These are phyloP conservation scores for Crenuchus spilurus DNA, from an alignment of 2,797 vertebrate genomes.

Conservation along the genomic window DNA sequence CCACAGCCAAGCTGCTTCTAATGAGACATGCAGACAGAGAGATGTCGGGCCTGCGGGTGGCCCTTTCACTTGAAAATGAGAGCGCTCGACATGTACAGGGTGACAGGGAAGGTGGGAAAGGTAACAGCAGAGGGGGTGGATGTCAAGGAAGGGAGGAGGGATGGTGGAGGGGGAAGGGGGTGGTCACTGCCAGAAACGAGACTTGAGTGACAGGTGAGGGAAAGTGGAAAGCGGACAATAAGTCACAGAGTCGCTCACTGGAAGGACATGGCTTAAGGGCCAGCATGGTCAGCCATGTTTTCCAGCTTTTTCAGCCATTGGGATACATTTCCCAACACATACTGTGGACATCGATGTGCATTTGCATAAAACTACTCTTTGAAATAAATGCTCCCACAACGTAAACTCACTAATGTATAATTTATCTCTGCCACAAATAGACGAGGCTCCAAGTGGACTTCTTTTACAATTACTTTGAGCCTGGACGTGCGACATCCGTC, in stretches of 20 bases:
- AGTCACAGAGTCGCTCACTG: slow-evolving; percentile 4
- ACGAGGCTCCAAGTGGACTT: neutral
- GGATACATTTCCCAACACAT: neutral
- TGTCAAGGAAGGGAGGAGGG: slow-evolving; percentile 52
- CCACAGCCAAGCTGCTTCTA: slow-evolving; percentile 80
- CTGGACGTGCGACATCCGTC: neutral
- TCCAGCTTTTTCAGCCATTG: slow-evolving; percentile 14
- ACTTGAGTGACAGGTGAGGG: slow-evolving; percentile 79
- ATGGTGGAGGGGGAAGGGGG: slow-evolving; percentile 41
- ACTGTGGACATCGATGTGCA: too few species aligned
- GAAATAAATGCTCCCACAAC: neutral
- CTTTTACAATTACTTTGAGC: slow-evolving; percentile 1
- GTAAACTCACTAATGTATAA: neutral
- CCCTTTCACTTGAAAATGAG: slow-evolving; percentile 82
- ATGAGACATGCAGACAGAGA: slow-evolving; percentile 81
- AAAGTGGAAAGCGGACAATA: slow-evolving; percentile 70
- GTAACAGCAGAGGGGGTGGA: slow-evolving; percentile 58
- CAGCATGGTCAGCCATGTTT: slow-evolving; percentile 42
- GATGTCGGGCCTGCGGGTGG: slow-evolving; percentile 77
- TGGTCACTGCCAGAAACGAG: slow-evolving; percentile 71
- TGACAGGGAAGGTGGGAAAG: slow-evolving; percentile 57
- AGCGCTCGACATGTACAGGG: slow-evolving; percentile 66
- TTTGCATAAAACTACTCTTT: neutral
- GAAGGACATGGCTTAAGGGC: slow-evolving; percentile 21
- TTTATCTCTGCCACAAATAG: neutral